phyloP scores from a whole-genome alignment of 2,113 vertebrate species.

The Sander vitreus region DNA sequence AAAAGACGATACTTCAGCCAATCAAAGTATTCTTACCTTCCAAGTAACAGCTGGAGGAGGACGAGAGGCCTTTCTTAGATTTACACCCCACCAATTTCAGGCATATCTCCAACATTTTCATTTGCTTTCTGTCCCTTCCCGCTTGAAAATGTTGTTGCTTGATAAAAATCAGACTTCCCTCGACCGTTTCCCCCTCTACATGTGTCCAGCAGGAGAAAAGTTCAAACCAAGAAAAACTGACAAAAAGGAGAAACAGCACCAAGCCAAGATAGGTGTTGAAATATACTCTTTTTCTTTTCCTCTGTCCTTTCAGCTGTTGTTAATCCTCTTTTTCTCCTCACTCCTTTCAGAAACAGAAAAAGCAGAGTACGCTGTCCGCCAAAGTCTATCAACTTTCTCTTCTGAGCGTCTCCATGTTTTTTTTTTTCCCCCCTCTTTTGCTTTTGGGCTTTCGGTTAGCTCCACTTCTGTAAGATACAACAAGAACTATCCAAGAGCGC shows the following conservation, averaged over 20 bases:
- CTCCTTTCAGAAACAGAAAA: slow-evolving; percentile 53
- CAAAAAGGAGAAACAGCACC: slow-evolving; percentile 24
- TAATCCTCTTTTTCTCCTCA: slow-evolving; percentile 34
- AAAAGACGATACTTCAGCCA: background rate
- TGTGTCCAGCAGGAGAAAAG: slow-evolving; percentile 52
- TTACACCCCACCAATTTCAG: slow-evolving; percentile 99
- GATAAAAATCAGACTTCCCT: slow-evolving; percentile 51
- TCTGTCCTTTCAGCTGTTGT: slow-evolving; percentile 16
- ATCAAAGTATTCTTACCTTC: slow-evolving; percentile 89
- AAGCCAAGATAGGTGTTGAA: slow-evolving; percentile 13
- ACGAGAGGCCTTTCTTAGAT: slow-evolving; percentile 97
- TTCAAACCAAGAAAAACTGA: slow-evolving; percentile 4
- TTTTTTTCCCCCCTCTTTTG: slow-evolving; percentile 45
- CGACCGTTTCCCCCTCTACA: slow-evolving; percentile 43
- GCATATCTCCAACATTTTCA: slow-evolving; percentile 99
- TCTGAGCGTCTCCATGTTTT: slow-evolving; percentile 80
- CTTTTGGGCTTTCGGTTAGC: slow-evolving; percentile 36
- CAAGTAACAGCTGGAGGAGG: slow-evolving; percentile 97
- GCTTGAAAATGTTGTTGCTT: slow-evolving; percentile 60
- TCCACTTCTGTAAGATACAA: slow-evolving; percentile 28
- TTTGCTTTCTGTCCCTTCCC: slow-evolving; percentile 84
- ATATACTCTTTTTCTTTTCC: slow-evolving; percentile 15
- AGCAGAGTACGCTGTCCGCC: slow-evolving; percentile 40
- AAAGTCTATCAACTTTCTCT: slow-evolving; percentile 76
- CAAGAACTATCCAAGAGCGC: slow-evolving; percentile 17